Conservation (phyloP, 2,888 invertebrate species). For the Parasteatoda lunata region DNA sequence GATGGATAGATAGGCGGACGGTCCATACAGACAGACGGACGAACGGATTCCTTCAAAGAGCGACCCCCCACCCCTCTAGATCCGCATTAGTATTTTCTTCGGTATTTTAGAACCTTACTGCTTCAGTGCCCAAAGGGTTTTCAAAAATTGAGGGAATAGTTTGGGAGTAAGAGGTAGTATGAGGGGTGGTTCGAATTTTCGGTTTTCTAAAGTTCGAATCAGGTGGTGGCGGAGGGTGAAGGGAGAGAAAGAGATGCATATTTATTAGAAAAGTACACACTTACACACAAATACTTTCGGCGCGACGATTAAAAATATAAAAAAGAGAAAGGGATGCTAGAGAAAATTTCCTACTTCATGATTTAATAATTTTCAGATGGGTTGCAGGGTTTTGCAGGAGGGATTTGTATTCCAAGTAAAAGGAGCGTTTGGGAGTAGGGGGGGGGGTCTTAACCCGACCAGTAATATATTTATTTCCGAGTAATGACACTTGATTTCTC, state of each 20-base stretch:
- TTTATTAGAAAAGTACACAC: slow-evolving; percentile 63
- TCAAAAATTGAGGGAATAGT: slow-evolving; percentile 55
- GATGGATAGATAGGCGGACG: slow-evolving; percentile 55
- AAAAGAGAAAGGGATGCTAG: background rate
- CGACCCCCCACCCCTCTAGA: background rate
- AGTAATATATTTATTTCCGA: slow-evolving; percentile 62
- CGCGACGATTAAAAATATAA: slow-evolving; percentile 24
- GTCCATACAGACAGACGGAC: slow-evolving; percentile 44
- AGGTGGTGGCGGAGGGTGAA: background rate
- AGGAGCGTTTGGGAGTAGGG: background rate
- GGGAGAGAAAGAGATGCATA: slow-evolving; percentile 42
- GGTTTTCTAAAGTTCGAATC: slow-evolving; percentile 64
- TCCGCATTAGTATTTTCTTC: slow-evolving; percentile 36
- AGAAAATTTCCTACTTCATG: slow-evolving; percentile 60
- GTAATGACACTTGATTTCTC: slow-evolving; percentile 43
- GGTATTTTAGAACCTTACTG: slow-evolving; percentile 49
- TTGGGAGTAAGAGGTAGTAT: slow-evolving; percentile 38
- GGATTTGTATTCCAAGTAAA: slow-evolving; percentile 1
- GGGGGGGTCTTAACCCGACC: slow-evolving; percentile 46
- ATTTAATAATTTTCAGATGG: slow-evolving; percentile 65
- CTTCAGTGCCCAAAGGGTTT: slow-evolving; percentile 62
- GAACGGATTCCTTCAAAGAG: background rate
- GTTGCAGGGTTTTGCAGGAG: slow-evolving; percentile 35
- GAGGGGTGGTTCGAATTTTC: slow-evolving; percentile 28
- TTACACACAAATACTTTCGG: slow-evolving; percentile 9